Evolutionary conservation across 2,797 vertebrate genomes (phyloP), one percentile per base, ranked within the genome.

Genomic region (Mionectes olivaceus): DNA sequence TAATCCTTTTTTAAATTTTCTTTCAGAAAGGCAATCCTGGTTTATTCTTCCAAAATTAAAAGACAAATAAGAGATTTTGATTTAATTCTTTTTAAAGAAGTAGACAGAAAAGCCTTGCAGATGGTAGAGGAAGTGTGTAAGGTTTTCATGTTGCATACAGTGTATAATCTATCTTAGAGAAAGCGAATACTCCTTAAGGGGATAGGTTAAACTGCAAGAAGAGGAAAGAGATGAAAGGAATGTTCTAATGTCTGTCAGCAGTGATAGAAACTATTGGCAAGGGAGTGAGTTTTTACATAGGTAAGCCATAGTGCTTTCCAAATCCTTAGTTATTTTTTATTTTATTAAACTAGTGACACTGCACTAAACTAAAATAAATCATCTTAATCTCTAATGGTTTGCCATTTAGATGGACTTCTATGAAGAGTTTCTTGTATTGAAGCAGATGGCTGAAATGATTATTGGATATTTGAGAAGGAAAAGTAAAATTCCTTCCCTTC

Each of bases 201-300:
- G 95, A 76, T 91, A 96, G 61, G 89, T 88, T 96, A 97, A 96
- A 96, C 95, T 97, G 91, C 94, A 96, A 97, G 96, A 97, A 95
- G 95, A 97, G 92, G 94, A 97, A 97, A 95, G 95, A 97, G 97
- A 97, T 98, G 94, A 98, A 98, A 98, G 93, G 86, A 97, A 96
- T 90, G 79, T 95, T 97, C 96, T 95, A 92, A 83, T 91, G 95
- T 97, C 96, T 98, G 96, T 98, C 97, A 97, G 91, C 95, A 96
- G 81, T 5, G 33, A 90, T 96, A 96, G 94, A 92, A 85, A 91
- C 89, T 94, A 90, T 95, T 95, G 90, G 87, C 94, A 96, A 94
- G 74, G 90, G 95, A 96, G 89, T 43, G 50, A 92, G 46, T 93
- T 97, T 97, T 97, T 92, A 90, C 90, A 92, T 90, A 93, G 94